phyloP scores from a whole-genome alignment of 2,797 vertebrate species.

The Gymnoscopelus braueri region DNA sequence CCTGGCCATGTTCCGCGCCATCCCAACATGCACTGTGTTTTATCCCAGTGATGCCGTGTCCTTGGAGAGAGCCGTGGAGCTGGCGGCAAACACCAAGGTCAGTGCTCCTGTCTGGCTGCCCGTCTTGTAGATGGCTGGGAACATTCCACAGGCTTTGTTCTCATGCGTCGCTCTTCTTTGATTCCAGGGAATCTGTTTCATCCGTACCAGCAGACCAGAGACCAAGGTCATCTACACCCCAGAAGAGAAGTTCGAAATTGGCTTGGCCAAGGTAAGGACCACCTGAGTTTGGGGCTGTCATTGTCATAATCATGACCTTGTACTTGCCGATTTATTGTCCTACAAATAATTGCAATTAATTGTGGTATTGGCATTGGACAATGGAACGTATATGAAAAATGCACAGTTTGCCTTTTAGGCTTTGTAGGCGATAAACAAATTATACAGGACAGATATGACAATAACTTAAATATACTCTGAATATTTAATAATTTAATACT shows the following conservation, averaged over 20 bases:
- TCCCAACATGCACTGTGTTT: slow-evolving; percentile 89
- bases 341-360: too few relatives aligned
- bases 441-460: too few relatives aligned
- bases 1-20: slow-evolving; percentile 89
- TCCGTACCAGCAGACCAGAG: slow-evolving; percentile 88
- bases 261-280: slow-evolving; percentile 85
- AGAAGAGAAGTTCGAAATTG: slow-evolving; percentile 85
- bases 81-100: slow-evolving; percentile 88
- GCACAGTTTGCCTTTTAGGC: too few relatives aligned
- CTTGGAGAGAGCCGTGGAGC: slow-evolving; percentile 84
- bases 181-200: slow-evolving; percentile 89
- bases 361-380: too few relatives aligned
- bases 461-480: too few relatives aligned
- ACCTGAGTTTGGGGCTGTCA: too few relatives aligned
- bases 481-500: not conserved
- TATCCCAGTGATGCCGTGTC: slow-evolving; percentile 90
- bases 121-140: not conserved
- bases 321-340: too few relatives aligned
- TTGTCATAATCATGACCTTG: too few relatives aligned
- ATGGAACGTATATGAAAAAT: too few relatives aligned
- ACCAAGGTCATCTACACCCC: slow-evolving; percentile 81
- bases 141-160: not conserved
- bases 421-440: too few relatives aligned
- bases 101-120: not conserved
- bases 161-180: not conserved